Base-by-base conservation (phyloP, 2,888 invertebrate species). In the Agrochola circellaris region DNA sequence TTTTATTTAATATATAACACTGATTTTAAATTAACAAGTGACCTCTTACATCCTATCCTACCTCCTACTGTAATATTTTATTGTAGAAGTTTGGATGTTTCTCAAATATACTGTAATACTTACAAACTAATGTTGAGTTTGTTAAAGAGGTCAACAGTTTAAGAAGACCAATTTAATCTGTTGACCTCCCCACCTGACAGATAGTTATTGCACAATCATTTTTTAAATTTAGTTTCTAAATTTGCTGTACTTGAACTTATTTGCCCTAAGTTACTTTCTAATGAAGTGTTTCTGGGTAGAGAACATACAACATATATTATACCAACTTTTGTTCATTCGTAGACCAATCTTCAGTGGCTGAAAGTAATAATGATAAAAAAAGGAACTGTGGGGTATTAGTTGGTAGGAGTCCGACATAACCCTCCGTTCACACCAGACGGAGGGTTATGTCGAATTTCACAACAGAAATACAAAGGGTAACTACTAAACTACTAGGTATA, bases 21-120 rank as follows among this genome's bases (percentile, higher is more conserved):
- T 51, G 34, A 48, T 68, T 68, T 67, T 66, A 17, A 56, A 26
- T 75, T 1, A 76, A 45, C 15, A n/a, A 9, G 17, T 20, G 6
- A 30, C n/a, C 30, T 54, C 0, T 30, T 54, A 8, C 13, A 54
- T 45, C 62, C 20, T 26, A 30, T 9, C 9, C 15, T 34, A n/a
- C 3, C 0, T 51, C 34, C 34, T 23, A n/a, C 6, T n/a, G n/a
- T 34, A 34, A 68, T 56, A 34, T 62, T 23, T 34, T 23, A 34
- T 13, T 15, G 23, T 38, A 15, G 38, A 38, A 23, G 7, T 62
- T 48, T 66, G 8, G 0, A 34, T 23, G 2, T 51, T 30, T 67
- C 23, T 23, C 9, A 51, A 67, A 34, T 23, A 34, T 23, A 38
- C 38, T 38, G 38, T 38, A 38, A 38, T 38, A 64, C 17, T n/a